phyloP scores from a whole-genome alignment of 2,888 invertebrate species.

The Cyaniris semiargus region DNA sequence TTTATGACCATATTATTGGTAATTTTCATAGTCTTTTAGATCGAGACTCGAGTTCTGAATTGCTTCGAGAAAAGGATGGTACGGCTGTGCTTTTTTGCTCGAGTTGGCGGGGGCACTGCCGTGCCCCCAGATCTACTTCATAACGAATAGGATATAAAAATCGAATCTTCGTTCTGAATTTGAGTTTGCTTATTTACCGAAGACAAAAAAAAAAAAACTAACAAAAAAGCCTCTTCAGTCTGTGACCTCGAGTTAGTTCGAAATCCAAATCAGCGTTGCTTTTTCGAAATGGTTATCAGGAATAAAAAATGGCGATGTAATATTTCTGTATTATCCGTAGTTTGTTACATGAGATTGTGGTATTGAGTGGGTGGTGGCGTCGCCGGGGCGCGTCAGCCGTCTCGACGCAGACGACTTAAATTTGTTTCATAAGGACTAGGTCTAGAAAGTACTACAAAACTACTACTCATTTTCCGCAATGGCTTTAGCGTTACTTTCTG shows the following conservation, averaged over 20 bases:
- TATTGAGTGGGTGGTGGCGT: constrained; percentile 26
- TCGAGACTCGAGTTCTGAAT: no score
- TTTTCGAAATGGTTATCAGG: neutral
- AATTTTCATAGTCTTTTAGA: no score
- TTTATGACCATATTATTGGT: no score
- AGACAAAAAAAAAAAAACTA: neutral
- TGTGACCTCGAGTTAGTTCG: neutral
- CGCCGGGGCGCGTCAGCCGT: constrained; percentile 18
- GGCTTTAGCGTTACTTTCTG: neutral
- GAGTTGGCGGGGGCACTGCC: no score
- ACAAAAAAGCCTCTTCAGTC: neutral
- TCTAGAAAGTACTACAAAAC: constrained; percentile 10
- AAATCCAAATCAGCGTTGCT: neutral
- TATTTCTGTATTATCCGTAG: constrained; percentile 20
- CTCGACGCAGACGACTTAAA: constrained; percentile 15
- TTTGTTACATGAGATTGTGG: constrained; percentile 1
- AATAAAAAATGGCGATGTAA: constrained; percentile 18
- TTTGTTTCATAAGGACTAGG: constrained; percentile 6
- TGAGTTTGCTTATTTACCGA: neutral
- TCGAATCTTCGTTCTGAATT: neutral
- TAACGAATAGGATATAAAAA: neutral
- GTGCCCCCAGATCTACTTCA: neutral
- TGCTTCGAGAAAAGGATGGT: no score
- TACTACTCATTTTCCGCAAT: constrained; percentile 1
- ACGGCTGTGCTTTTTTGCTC: no score